Conservation (phyloP, 2,888 invertebrate species). For the Colostygia pectinataria region DNA sequence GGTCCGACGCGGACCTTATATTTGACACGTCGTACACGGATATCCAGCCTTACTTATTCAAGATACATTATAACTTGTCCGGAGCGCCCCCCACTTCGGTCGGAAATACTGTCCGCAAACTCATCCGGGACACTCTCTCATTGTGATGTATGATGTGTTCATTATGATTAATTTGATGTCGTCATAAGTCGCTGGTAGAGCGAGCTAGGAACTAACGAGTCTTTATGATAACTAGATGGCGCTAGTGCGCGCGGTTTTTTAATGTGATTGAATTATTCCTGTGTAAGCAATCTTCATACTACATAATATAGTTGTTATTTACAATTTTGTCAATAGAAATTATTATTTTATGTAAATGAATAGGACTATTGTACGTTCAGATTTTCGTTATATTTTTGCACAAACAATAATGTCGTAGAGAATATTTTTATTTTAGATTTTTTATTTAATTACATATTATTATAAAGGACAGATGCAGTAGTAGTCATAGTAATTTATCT, state of each 20-base stretch:
- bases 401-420: constrained; percentile 22
- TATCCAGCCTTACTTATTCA: constrained; percentile 98
- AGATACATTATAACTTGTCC: constrained; percentile 92
- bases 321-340: constrained; percentile 17
- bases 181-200: constrained; percentile 18
- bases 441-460: constrained; percentile 10
- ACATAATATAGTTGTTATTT: constrained; percentile 6
- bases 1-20: constrained; percentile 94
- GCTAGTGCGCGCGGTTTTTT: constrained; percentile 6
- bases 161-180: constrained; percentile 22
- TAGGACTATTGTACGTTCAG: constrained; percentile 13
- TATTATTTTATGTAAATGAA: constrained; percentile 5
- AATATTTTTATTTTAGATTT: constrained; percentile 19
- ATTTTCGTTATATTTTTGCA: constrained; percentile 24
- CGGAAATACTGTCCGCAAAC: constrained; percentile 94
- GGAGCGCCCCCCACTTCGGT: constrained; percentile 91
- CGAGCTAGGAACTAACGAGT: constrained; percentile 20
- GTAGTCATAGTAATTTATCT: constrained; percentile 2
- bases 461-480: constrained; percentile 4
- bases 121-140: constrained; percentile 93
- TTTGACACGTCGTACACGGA: constrained; percentile 97
- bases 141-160: constrained; percentile 81
- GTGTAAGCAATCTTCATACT: constrained; percentile 13
- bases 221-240: constrained; percentile 6
- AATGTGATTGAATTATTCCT: constrained; percentile 24